Percentiles rank a stretch among this genome's conserved stretches.
These are phyloP conservation scores for Carollia perspicillata DNA, from an alignment of 2,113 vertebrate species.

Conservation along the genomic window DNA sequence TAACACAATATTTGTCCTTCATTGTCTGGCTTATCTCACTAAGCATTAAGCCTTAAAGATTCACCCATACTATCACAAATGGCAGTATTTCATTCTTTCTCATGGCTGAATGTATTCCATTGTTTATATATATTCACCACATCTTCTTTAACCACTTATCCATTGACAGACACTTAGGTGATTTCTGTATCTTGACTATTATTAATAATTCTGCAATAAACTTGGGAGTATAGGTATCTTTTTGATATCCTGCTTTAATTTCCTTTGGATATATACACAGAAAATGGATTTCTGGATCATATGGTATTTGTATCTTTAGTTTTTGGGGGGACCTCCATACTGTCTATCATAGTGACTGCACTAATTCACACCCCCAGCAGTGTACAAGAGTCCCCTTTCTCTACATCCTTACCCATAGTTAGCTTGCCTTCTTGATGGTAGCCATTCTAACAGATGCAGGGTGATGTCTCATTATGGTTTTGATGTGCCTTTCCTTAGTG, in stretches of 20 bases:
- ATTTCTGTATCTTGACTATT: too few relatives aligned
- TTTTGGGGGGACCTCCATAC: too few relatives aligned
- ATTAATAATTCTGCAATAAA: too few relatives aligned
- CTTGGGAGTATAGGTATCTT: too few relatives aligned
- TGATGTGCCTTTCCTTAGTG: neutral
- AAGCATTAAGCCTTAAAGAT: neutral
- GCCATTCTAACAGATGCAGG: neutral
- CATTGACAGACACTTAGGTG: too few relatives aligned
- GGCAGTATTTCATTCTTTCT: neutral
- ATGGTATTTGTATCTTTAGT: too few relatives aligned
- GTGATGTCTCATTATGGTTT: neutral
- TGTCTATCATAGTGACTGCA: neutral
- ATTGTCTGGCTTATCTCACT: neutral
- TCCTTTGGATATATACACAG: neutral
- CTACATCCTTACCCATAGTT: neutral
- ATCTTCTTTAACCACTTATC: too few relatives aligned
- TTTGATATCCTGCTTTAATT: too few relatives aligned
- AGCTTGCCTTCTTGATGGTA: neutral
- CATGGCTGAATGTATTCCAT: too few relatives aligned
- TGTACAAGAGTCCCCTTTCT: neutral
- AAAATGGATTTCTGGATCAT: neutral
- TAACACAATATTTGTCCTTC: neutral
- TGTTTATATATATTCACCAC: too few relatives aligned
- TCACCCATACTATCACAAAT: neutral
- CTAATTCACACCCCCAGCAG: neutral